A percentile compares a stretch with the other conserved stretches of the same genome.
These are phyloP conservation scores for Aphidius ervi DNA, from an alignment of 1,140 invertebrate genomes.

Conservation along the genomic window DNA sequence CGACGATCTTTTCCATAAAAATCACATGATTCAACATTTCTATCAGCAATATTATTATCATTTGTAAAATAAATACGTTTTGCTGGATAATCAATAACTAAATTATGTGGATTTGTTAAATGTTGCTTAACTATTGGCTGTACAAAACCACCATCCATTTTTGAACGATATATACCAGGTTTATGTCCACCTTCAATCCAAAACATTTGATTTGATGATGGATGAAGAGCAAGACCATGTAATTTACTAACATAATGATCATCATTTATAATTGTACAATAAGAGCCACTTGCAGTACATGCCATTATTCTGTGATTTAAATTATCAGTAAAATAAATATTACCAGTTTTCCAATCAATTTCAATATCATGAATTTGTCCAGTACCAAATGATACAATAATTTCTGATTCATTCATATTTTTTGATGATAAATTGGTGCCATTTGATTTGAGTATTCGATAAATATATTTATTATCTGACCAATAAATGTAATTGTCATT, in stretches of 20 bases:
- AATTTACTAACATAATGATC: constrained; percentile 55
- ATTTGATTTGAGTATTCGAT: constrained; percentile 54
- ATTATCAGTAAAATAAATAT: constrained; percentile 78
- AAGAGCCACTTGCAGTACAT: constrained; percentile 60
- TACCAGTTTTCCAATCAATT: constrained; percentile 76
- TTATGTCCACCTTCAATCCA: constrained; percentile 80
- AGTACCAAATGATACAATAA: constrained; percentile 56
- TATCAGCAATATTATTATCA: constrained; percentile 41
- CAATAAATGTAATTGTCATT: constrained; percentile 70
- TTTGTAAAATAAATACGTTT: constrained; percentile 77
- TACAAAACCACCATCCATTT: constrained; percentile 77
- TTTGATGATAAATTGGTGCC: constrained; percentile 61
- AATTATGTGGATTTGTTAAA: constrained; percentile 83
- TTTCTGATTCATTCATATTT: constrained; percentile 57
- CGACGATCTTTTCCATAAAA: constrained; percentile 68
- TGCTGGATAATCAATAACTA: constrained; percentile 83
- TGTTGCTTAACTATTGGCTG: constrained; percentile 48
- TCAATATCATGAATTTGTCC: constrained; percentile 71
- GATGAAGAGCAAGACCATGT: constrained; percentile 61
- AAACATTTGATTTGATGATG: constrained; percentile 68
- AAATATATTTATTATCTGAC: constrained; percentile 53
- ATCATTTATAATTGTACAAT: constrained; percentile 61
- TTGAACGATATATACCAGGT: constrained; percentile 69
- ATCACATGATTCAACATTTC: constrained; percentile 70
- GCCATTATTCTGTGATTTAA: constrained; percentile 69